A percentile compares a stretch with the other conserved stretches of the same genome.
Evolutionary conservation across 2,797 vertebrate genomes (phyloP).

Genomic region (Diglossa cyanea): DNA sequence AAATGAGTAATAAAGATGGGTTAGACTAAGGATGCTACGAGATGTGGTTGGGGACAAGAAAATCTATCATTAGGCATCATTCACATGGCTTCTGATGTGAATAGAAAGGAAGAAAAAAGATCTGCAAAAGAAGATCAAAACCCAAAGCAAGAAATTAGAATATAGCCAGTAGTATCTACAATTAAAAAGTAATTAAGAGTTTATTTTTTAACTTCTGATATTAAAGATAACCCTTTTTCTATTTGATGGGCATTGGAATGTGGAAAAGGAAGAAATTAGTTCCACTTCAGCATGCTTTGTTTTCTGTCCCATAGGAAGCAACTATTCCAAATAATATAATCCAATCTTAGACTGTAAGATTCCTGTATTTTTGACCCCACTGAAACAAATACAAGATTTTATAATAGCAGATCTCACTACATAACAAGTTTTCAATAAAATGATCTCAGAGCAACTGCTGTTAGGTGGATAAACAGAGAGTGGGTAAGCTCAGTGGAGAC

Average conservation of each 20-base stretch:
- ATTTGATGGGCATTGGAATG: not conserved
- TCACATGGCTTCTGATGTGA: not conserved
- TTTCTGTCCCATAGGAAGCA: not conserved
- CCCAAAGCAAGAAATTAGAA: not conserved
- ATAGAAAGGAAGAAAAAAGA: not conserved
- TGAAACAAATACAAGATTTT: slow-evolving; percentile 39
- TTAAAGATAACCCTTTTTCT: not conserved
- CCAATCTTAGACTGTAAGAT: not conserved
- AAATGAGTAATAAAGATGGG: not conserved
- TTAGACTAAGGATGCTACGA: not conserved
- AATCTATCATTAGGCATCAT: not conserved
- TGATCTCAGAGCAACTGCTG: slow-evolving; percentile 52
- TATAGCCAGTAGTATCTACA: not conserved
- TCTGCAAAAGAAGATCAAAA: not conserved
- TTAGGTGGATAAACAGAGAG: slow-evolving; percentile 65
- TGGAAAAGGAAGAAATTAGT: not conserved
- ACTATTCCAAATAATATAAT: not conserved
- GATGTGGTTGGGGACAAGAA: not conserved
- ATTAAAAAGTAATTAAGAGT: not conserved
- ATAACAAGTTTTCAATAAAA: slow-evolving; percentile 58
- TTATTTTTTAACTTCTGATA: not conserved
- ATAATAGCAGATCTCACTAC: slow-evolving; percentile 18
- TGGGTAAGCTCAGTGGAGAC: slow-evolving; percentile 65
- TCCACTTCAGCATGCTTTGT: not conserved
- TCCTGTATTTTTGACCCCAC: slow-evolving; percentile 4